phyloP scores from a whole-genome alignment of 2,888 invertebrate genomes.

The Phania funesta region DNA sequence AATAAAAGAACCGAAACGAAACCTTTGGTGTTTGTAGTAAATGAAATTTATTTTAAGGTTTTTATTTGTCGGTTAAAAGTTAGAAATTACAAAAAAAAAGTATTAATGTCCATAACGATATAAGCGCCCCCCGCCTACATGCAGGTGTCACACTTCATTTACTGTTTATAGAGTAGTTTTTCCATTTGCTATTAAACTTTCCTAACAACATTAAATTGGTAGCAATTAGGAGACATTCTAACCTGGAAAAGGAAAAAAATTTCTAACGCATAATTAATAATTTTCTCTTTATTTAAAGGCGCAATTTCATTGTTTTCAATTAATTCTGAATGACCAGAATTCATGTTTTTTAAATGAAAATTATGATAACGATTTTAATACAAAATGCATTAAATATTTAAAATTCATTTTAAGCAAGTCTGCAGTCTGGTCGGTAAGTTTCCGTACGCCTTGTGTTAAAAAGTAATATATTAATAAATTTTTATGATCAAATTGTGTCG shows the following conservation, averaged over 20 bases:
- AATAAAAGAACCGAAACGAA: neutral
- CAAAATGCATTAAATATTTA: neutral
- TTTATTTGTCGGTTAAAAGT: slow-evolving; percentile 34
- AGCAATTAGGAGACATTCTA: slow-evolving; percentile 42
- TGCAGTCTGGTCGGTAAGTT: neutral
- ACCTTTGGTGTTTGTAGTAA: slow-evolving; percentile 27
- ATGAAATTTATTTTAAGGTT: slow-evolving; percentile 30
- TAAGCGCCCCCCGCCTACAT: slow-evolving; percentile 46
- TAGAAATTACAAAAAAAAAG: neutral
- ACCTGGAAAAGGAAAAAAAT: slow-evolving; percentile 26
- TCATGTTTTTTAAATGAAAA: slow-evolving; percentile 4
- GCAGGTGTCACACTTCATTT: slow-evolving; percentile 66
- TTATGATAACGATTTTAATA: slow-evolving; percentile 27
- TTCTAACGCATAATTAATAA: neutral
- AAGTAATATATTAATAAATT: neutral
- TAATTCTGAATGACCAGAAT: slow-evolving; percentile 8
- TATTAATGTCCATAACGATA: neutral
- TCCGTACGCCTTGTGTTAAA: neutral
- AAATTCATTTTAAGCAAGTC: neutral
- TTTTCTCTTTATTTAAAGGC: neutral
- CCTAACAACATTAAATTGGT: slow-evolving; percentile 44
- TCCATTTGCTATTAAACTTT: slow-evolving; percentile 4
- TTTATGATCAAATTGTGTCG: slow-evolving; percentile 43
- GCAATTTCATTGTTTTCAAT: slow-evolving; percentile 17
- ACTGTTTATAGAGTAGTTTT: slow-evolving; percentile 44